A percentile compares a stretch with the other conserved stretches of the same genome.
Conservation (phyloP, 1,140 invertebrate genomes). For the Piezodorus guildinii region DNA sequence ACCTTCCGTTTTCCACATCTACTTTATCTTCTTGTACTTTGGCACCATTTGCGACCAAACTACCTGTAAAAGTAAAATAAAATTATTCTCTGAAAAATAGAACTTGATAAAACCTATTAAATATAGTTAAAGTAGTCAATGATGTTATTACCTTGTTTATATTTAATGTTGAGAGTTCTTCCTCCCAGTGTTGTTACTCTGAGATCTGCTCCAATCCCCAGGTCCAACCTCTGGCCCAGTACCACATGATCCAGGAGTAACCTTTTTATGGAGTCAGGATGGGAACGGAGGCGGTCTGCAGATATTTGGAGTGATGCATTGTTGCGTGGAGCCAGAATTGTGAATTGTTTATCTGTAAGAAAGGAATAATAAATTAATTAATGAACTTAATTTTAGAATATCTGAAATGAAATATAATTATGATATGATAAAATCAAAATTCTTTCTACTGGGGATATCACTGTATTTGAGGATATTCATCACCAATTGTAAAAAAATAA, state of each 20-base stretch:
- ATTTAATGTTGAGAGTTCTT: constrained; percentile 36
- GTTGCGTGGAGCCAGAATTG: constrained; percentile 45
- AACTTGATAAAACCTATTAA: too few relatives aligned
- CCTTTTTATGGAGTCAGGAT: constrained; percentile 38
- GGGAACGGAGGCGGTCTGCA: constrained; percentile 34
- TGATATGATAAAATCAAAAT: too few relatives aligned
- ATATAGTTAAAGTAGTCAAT: too few relatives aligned
- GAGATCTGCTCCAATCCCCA: constrained; percentile 35
- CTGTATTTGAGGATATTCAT: too few relatives aligned
- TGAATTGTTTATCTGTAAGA: constrained; percentile 43
- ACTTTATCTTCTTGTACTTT: constrained; percentile 34
- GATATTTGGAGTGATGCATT: constrained; percentile 35
- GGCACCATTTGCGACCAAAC: constrained; percentile 39
- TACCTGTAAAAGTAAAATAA: constrained; percentile 27
- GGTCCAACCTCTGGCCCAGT: constrained; percentile 34
- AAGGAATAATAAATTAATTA: too few relatives aligned
- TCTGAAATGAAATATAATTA: too few relatives aligned
- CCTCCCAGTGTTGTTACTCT: constrained; percentile 41
- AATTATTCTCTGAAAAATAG: not conserved
- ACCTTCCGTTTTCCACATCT: constrained; percentile 34
- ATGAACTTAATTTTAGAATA: too few relatives aligned
- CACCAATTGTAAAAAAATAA: too few relatives aligned
- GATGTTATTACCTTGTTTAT: constrained; percentile 34
- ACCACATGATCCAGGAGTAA: constrained; percentile 45
- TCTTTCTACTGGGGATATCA: too few relatives aligned